Evolutionary conservation across 2,113 vertebrate species (phyloP), one percentile per base, ranked within the genome.

Genomic region (Halichoeres trimaculatus): DNA sequence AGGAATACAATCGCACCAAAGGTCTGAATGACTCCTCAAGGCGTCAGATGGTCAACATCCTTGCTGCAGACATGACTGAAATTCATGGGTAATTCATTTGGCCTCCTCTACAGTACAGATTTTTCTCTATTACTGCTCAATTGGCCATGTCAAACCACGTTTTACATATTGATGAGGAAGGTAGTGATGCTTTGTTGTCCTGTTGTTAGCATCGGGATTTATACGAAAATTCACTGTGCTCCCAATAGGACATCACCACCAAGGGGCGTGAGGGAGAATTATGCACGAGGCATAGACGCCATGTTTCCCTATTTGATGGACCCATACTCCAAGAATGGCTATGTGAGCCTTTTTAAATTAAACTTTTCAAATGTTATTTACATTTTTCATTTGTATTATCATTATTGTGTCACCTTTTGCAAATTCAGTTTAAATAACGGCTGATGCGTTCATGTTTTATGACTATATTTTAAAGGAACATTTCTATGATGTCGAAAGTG

Each of bases 291-390:
- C n/a, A 76, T 55, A 45, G 50, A 55, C 40, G 38, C 13, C 5
- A 2, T 55, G 6, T 76, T 75, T 47, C 72, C 55, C 0, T 59
- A 35, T 36, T 8, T 76, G 36, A 67, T 52, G 55, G 63, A 72
- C 56, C 79, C 70, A 8, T 70, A 22, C 17, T 75, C 48, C 3
- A 76, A 68, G 55, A 76, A 70, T 76, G 74, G 74, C 69, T 69
- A 62, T 56, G 65, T 55, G 62, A 48, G 65, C 10, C 10, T n/a
- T n/a, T 1, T 43, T 43, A 7, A 11, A 2, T 41, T n/a, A n/a
- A n/a, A n/a, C n/a, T n/a, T n/a, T n/a, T n/a, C n/a, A n/a, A n/a
- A n/a, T n/a, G n/a, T n/a, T n/a, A n/a, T n/a, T n/a, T n/a, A n/a
- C n/a, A n/a, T n/a, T n/a, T n/a, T n/a, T n/a, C n/a, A n/a, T n/a